Evolutionary conservation across 2,113 vertebrate genomes (phyloP).

Genomic region (Nyctereutes procyonoides): DNA sequence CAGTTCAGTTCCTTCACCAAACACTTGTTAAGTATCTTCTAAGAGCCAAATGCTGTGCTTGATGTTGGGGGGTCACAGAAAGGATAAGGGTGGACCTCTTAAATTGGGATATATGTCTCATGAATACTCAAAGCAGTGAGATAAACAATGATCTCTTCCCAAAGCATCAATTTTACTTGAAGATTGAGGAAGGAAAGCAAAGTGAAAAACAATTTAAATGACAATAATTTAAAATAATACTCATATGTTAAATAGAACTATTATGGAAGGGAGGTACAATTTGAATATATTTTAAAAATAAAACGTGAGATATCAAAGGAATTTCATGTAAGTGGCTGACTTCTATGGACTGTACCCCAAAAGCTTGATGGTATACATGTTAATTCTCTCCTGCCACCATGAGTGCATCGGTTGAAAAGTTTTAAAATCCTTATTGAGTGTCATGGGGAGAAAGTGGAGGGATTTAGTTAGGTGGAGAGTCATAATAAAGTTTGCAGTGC

Average conservation of each 20-base stretch:
- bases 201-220: constrained; percentile 51
- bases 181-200: neutral
- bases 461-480: neutral
- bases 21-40: neutral
- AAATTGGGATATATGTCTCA: neutral
- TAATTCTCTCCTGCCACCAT: constrained; percentile 8
- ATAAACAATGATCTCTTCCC: neutral
- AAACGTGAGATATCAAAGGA: constrained; percentile 68
- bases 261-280: constrained; percentile 63
- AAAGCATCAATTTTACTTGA: constrained; percentile 36
- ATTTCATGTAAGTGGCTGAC: constrained; percentile 58
- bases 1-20: neutral
- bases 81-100: neutral
- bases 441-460: neutral
- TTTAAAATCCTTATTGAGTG: constrained; percentile 12
- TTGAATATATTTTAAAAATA: constrained; percentile 69
- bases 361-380: constrained; percentile 31
- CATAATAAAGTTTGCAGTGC: neutral
- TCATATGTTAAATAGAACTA: constrained; percentile 69
- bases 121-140: neutral
- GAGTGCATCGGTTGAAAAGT: neutral
- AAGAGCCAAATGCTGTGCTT: neutral
- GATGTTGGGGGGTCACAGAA: neutral
- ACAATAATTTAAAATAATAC: constrained; percentile 65
- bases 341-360: constrained; percentile 68